Evolutionary conservation across 2,113 vertebrate genomes (phyloP).

Genomic region (Protomyctophum bolini): DNA sequence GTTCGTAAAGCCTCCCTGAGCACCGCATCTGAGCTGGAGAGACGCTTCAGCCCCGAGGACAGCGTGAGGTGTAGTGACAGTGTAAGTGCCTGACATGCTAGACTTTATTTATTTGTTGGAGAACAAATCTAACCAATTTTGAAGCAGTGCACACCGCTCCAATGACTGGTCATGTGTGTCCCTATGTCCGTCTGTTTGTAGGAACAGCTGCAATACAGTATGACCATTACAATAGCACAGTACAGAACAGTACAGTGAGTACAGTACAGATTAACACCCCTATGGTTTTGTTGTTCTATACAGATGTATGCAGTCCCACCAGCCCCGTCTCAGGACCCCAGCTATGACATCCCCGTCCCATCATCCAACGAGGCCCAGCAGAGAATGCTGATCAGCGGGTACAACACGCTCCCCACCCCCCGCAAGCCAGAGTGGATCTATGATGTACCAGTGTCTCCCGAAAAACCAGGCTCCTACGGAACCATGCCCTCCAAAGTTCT

Average conservation of each 20-base stretch:
- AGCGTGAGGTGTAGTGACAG: slow-evolving; percentile 18
- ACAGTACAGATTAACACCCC: too few relatives aligned
- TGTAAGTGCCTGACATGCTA: slow-evolving; percentile 37
- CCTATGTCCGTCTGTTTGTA: too few relatives aligned
- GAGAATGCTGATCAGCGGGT: slow-evolving; percentile 50
- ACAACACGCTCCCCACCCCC: slow-evolving; percentile 79
- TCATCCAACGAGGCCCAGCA: slow-evolving; percentile 36
- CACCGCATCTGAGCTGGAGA: slow-evolving; percentile 38
- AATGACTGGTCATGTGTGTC: too few relatives aligned
- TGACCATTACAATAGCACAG: too few relatives aligned
- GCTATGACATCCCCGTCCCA: slow-evolving; percentile 68
- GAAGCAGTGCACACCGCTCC: too few relatives aligned
- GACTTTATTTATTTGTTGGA: too few relatives aligned
- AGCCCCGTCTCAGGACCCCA: slow-evolving; percentile 61
- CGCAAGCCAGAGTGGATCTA: slow-evolving; percentile 87
- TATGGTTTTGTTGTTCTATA: slow-evolving; percentile 7
- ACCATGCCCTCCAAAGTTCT: slow-evolving; percentile 44
- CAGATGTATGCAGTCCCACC: slow-evolving; percentile 82
- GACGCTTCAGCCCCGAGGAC: slow-evolving; percentile 36
- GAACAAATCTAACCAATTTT: too few relatives aligned
- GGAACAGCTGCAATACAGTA: too few relatives aligned
- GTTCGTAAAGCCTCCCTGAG: slow-evolving; percentile 25
- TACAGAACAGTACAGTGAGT: too few relatives aligned
- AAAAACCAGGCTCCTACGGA: slow-evolving; percentile 56
- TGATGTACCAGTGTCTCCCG: slow-evolving; percentile 78